phyloP scores from a whole-genome alignment of 2,797 vertebrate species.

The Siniperca undulata region DNA sequence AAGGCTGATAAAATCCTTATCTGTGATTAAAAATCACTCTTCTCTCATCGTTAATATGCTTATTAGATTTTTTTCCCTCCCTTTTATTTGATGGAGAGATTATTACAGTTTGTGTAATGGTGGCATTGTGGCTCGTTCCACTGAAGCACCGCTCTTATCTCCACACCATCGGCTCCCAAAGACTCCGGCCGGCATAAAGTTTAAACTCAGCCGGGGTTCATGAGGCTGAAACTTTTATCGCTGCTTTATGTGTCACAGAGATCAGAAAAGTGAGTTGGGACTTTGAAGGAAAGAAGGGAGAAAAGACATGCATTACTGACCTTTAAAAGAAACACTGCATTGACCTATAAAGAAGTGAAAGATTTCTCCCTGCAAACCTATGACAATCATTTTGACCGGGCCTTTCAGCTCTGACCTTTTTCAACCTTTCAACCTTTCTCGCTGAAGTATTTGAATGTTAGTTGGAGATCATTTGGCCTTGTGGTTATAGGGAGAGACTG shows the following conservation, averaged over 20 bases:
- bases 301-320: constrained; percentile 59
- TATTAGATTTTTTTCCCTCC: constrained; percentile 51
- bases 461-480: constrained; percentile 27
- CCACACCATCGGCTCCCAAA: constrained; percentile 21
- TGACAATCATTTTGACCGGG: constrained; percentile 58
- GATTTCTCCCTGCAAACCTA: constrained; percentile 49
- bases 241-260: constrained; percentile 25
- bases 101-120: constrained; percentile 46
- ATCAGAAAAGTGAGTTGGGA: constrained; percentile 16
- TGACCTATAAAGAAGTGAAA: constrained; percentile 69
- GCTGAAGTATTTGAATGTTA: constrained; percentile 50
- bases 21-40: constrained; percentile 76
- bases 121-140: constrained; percentile 34
- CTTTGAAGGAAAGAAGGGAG: constrained; percentile 26
- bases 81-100: constrained; percentile 60
- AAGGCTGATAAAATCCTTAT: constrained; percentile 77
- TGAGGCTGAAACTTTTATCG: constrained; percentile 38
- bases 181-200: constrained; percentile 8
- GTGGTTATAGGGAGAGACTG: constrained; percentile 15
- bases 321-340: constrained; percentile 67
- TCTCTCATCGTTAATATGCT: constrained; percentile 70
- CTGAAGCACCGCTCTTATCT: constrained; percentile 29
- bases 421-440: constrained; percentile 53
- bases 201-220: constrained; percentile 25
- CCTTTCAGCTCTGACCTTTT: constrained; percentile 72